Conservation (phyloP, 2,113 vertebrate genomes). For the Ptilonorhynchus violaceus region DNA sequence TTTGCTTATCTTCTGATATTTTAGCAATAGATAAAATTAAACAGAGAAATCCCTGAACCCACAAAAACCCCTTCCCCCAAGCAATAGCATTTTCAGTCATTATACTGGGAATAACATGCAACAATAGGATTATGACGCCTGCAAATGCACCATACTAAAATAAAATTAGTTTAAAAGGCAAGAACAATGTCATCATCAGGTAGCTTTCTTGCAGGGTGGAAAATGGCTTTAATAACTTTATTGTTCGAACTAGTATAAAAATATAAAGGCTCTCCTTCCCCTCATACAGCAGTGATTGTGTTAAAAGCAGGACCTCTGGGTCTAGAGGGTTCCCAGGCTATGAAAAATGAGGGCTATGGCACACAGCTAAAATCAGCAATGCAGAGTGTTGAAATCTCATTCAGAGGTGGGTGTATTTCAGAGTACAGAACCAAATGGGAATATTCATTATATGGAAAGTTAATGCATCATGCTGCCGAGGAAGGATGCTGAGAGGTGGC, state of each 20-base stretch:
- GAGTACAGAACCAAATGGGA: neutral
- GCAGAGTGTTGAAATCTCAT: neutral
- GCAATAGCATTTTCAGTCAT: neutral
- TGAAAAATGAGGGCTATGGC: neutral
- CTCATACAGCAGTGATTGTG: neutral
- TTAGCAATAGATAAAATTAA: neutral
- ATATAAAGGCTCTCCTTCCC: neutral
- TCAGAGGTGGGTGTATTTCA: slow-evolving; percentile 14
- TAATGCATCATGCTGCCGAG: slow-evolving; percentile 41
- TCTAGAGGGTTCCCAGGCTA: neutral
- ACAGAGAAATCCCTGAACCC: neutral
- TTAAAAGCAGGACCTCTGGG: slow-evolving; percentile 3
- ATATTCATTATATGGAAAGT: slow-evolving; percentile 45
- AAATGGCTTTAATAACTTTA: slow-evolving; percentile 15
- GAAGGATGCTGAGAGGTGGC: neutral
- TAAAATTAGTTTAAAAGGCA: slow-evolving; percentile 44
- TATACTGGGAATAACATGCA: slow-evolving; percentile 12
- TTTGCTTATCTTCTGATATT: neutral
- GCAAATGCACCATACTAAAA: slow-evolving; percentile 1
- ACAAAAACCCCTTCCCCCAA: neutral
- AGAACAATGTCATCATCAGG: neutral
- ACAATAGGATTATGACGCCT: slow-evolving; percentile 26
- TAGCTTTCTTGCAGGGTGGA: neutral
- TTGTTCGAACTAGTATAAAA: neutral
- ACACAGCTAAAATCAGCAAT: slow-evolving; percentile 19